Base-by-base conservation (phyloP, 1,140 invertebrate genomes). In the Drosophila kanapiae region DNA sequence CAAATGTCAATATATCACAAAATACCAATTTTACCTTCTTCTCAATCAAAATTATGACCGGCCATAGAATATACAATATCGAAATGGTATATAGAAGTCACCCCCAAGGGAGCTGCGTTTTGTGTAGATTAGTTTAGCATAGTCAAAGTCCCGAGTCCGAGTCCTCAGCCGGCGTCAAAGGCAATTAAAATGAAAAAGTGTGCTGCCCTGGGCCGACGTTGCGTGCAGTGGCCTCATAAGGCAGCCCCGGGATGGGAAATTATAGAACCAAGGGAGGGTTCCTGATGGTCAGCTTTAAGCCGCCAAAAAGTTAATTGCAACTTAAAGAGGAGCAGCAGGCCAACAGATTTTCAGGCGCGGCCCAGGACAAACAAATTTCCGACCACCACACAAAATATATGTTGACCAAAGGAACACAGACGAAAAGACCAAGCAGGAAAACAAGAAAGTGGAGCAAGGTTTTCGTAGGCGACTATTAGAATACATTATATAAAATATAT, bases 41-140 rank as follows among this genome's bases (percentile, higher is more conserved):
- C 87, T 91, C 87, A 91, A 91, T 91, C 87, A 91, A 91, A 91
- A 87, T 91, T 91, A 91, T 91, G 88, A 84, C 87, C 86, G 82
- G 64, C 70, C 70, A 67, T 75, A 48, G 67, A 43, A 82, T 63
- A 59, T 42, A 78, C 45, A 37, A 57, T 65, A 65, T 65, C 38
- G 62, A 65, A 48, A 48, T 10, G n/a, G 42, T 18, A 45, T 49
- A 51, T 59, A 45, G 51, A 40, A 40, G 78, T 45, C 64, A 65
- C 81, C 85, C 85, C 76, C 77, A 8, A 49, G 84, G 84, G 85
- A 84, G 77, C 65, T 69, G 80, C 84, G 85, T 87, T 87, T 87
- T 84, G 84, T 87, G 80, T 87, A 87, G 80, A 87, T 88, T 87
- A 87, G 84, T 87, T 88, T 84, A 88, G 84, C 80, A 78, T 83